Evolutionary conservation across 2,888 invertebrate species (phyloP), one percentile per base, ranked within the genome.

Genomic region (Apodemia hepburni): DNA sequence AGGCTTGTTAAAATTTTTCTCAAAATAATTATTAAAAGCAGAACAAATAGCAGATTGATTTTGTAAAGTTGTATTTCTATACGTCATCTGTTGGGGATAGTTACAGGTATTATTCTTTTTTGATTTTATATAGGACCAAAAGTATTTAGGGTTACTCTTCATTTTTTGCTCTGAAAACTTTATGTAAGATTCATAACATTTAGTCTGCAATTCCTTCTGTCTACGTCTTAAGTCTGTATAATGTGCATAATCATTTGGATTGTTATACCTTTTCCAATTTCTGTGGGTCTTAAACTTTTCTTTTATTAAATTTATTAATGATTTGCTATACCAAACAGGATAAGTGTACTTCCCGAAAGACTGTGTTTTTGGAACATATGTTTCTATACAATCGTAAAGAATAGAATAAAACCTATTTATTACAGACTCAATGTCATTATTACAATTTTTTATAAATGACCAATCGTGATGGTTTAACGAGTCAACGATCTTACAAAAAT

Each of bases 81-180:
- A 62, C 27, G 33, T 62, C 61, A 62, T 62, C 17, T 47, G 61
- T 18, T 62, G 61, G 2, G 65, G 66, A 57, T 66, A 68, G 11
- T 45, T 47, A 17, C 47, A 42, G 7, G 27, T 59, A 51, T 62
- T 60, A 15, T 59, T 42, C 12, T 35, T 64, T 58, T 61, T 58
- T 3, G 65, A 62, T 54, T 66, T 66, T 0, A 68, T 54, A 47
- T 65, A 68, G 0, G 45, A 61, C 63, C 64, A 68, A 29, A 68
- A 61, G 11, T 18, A 12, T 58, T 66, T 68, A 9, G 66, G 64
- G 27, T 63, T 58, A 2, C 11, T 33, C 61, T 63, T 65, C 8
- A 67, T 65, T n/a, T 59, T 60, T 8, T 42, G 12, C 61, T 65
- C 64, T 27, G 47, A 60, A 6, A 33, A 29, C 11, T 18, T 7